Conservation (phyloP, 2,113 vertebrate genomes). For the Tichodroma muraria region DNA sequence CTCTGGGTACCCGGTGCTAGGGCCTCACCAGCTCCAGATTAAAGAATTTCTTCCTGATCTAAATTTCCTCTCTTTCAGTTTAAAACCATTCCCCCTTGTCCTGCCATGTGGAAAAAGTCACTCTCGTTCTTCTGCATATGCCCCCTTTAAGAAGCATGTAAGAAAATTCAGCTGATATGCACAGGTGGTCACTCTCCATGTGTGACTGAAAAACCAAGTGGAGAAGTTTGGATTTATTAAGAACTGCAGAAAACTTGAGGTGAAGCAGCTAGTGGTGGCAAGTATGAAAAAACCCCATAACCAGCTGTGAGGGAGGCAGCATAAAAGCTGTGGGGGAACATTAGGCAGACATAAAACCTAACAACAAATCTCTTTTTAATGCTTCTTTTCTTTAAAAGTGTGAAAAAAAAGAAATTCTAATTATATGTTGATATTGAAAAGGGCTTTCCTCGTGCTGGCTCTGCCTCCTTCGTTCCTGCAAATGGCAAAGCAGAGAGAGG, state of each 20-base stretch:
- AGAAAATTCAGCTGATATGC: not conserved
- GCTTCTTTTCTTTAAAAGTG: not conserved
- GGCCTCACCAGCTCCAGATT: not conserved
- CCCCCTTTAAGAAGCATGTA: rapidly evolving
- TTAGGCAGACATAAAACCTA: not conserved
- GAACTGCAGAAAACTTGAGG: not conserved
- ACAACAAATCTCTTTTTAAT: not conserved
- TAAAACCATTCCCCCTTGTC: not conserved
- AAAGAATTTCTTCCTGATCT: not conserved
- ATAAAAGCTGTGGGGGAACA: not conserved
- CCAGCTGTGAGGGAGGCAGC: not conserved
- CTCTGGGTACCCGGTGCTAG: not conserved
- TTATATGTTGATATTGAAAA: not conserved
- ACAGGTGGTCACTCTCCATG: not conserved
- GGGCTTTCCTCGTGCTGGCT: not conserved
- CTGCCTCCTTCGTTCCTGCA: not conserved
- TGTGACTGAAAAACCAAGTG: not conserved
- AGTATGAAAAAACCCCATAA: not conserved
- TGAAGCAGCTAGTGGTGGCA: not conserved
- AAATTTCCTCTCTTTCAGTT: not conserved
- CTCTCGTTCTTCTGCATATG: not conserved
- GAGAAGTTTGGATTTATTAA: not conserved
- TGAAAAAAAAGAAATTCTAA: not conserved
- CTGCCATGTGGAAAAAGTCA: not conserved
- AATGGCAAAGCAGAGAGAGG: not conserved